Percentiles rank a stretch among this genome's conserved stretches.
phyloP scores from a whole-genome alignment of 2,888 invertebrate genomes.

The Mythimna ferrago region DNA sequence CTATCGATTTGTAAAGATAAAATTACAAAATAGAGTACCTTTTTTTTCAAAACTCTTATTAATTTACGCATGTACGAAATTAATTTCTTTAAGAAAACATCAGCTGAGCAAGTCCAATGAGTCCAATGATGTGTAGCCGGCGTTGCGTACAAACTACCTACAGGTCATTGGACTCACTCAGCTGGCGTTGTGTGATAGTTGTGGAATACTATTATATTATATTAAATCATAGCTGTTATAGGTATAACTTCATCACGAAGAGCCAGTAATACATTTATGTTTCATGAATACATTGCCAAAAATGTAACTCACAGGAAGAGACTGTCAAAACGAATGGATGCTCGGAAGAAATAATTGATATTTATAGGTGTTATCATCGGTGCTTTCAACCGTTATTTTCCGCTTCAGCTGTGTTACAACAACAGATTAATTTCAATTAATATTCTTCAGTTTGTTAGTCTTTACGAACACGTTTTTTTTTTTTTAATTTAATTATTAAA shows the following conservation, averaged over 20 bases:
- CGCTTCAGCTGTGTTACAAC: constrained; percentile 25
- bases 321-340: constrained; percentile 26
- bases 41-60: no score
- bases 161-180: no score
- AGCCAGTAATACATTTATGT: neutral
- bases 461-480: neutral
- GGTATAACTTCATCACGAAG: neutral
- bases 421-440: constrained; percentile 39
- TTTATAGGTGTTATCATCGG: constrained; percentile 32
- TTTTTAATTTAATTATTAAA: neutral
- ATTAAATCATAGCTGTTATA: neutral
- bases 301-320: constrained; percentile 12
- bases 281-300: constrained; percentile 18
- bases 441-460: constrained; percentile 5
- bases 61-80: no score
- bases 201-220: no score
- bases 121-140: no score
- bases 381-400: constrained; percentile 32
- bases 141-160: no score
- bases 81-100: no score
- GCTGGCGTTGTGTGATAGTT: neutral
- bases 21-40: no score
- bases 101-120: no score
- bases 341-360: constrained; percentile 45
- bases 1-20: no score